A percentile compares a stretch with the other conserved stretches of the same genome.
Evolutionary conservation across 2,797 vertebrate genomes (phyloP).

Genomic region (Margarornis squamiger): DNA sequence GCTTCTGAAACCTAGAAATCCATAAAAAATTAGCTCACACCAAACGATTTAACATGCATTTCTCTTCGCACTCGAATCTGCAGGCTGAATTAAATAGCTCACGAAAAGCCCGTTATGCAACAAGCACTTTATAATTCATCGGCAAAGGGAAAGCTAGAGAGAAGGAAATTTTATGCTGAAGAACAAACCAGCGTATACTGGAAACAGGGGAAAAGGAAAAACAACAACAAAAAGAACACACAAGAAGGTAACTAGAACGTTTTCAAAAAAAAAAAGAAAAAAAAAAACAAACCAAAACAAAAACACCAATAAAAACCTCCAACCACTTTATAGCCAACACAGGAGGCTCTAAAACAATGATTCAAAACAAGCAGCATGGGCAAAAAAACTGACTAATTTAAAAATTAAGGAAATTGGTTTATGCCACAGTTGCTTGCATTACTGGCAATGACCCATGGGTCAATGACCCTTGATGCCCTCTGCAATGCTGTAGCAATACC

Average conservation of each 20-base stretch:
- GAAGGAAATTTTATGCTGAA: neutral
- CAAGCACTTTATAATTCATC: neutral
- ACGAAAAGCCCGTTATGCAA: neutral
- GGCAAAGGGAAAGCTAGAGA: neutral
- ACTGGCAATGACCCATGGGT: neutral
- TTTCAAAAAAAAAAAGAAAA: neutral
- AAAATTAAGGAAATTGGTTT: neutral
- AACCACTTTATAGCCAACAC: neutral
- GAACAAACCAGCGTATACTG: neutral
- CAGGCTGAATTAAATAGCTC: constrained; percentile 13
- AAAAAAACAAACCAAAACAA: too few species aligned
- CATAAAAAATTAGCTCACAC: neutral
- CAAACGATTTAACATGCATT: neutral
- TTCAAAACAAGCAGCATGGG: neutral
- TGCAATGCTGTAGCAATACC: neutral
- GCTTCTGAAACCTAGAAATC: neutral
- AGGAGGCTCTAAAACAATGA: neutral
- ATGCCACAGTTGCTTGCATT: neutral
- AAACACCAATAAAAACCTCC: too few species aligned
- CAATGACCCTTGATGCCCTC: neutral
- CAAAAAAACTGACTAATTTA: neutral
- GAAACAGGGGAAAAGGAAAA: neutral
- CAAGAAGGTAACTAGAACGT: neutral
- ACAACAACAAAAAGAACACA: neutral
- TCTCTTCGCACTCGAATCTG: neutral